Evolutionary conservation across 2,888 invertebrate species (phyloP).

Genomic region (Drosophila paranaensis): DNA sequence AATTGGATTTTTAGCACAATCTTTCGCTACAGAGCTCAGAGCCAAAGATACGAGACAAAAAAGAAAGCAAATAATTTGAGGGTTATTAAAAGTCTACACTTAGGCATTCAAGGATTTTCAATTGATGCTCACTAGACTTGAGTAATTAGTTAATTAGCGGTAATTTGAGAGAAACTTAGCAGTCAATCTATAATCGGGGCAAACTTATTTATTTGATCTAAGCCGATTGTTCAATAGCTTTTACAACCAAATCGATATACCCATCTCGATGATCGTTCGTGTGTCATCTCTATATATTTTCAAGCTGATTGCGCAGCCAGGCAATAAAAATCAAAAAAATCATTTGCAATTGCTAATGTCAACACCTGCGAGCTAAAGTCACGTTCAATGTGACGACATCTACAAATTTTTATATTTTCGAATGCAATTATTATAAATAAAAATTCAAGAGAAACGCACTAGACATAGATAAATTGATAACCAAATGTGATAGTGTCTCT

Average conservation of each 20-base stretch:
- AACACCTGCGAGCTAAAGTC: conserved; percentile 43
- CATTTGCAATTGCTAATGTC: conserved; percentile 46
- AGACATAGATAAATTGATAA: conserved; percentile 51
- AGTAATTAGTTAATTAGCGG: background rate
- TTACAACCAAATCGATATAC: conserved; percentile 4
- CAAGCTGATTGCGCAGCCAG: conserved; percentile 38
- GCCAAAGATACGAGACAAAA: background rate
- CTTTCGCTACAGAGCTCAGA: background rate
- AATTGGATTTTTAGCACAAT: background rate
- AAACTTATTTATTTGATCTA: background rate
- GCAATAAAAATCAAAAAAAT: conserved; percentile 34
- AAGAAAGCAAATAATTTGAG: background rate
- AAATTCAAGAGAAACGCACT: conserved; percentile 15
- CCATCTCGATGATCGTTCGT: conserved; percentile 9
- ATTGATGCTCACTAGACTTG: background rate
- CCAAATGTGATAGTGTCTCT: conserved; percentile 23
- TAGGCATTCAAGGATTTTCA: conserved; percentile 1
- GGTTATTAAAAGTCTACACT: background rate
- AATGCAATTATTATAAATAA: conserved; percentile 40
- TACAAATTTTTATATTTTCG: conserved; percentile 19
- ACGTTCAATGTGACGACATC: conserved; percentile 58
- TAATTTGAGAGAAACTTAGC: background rate
- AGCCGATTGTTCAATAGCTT: background rate
- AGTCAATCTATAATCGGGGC: background rate
- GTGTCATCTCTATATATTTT: conserved; percentile 12